These are phyloP conservation scores for Adelges cooleyi DNA, from an alignment of 1,140 invertebrate species.

Conservation along the genomic window DNA sequence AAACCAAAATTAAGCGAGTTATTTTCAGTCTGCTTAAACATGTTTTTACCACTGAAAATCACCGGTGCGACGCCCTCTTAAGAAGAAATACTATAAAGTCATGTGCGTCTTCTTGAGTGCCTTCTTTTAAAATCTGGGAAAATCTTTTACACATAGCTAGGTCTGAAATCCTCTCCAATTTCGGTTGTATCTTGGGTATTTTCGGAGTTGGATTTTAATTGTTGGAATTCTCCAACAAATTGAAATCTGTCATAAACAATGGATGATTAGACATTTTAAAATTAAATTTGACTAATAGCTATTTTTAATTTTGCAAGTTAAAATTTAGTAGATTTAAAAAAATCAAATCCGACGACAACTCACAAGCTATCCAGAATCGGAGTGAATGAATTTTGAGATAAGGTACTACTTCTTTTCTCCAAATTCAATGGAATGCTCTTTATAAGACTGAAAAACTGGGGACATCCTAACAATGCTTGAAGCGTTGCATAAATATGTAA, in stretches of 20 bases:
- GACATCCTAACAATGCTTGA: slow-evolving; percentile 80
- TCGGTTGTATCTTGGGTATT: slow-evolving; percentile 31
- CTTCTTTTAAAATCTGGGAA: slow-evolving; percentile 60
- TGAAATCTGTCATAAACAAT: no score
- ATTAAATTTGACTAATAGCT: no score
- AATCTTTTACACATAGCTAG: slow-evolving; percentile 68
- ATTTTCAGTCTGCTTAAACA: no score
- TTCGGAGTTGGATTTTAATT: slow-evolving; percentile 28
- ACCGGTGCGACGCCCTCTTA: no score
- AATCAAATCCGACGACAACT: no score
- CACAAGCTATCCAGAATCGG: slow-evolving; percentile 86
- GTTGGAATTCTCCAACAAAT: slow-evolving; percentile 40
- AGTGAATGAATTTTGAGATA: slow-evolving; percentile 49
- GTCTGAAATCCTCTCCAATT: slow-evolving; percentile 62
- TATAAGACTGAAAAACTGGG: slow-evolving; percentile 85
- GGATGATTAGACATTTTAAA: no score
- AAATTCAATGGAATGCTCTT: slow-evolving; percentile 51
- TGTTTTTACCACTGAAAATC: no score
- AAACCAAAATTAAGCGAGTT: no score
- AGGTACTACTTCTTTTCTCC: slow-evolving; percentile 10
- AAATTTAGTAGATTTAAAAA: no score
- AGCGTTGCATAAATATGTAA: slow-evolving; percentile 87
- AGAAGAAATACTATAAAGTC: slow-evolving; percentile 85
- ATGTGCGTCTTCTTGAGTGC: slow-evolving; percentile 86
- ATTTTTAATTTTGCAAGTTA: no score